Conservation (phyloP, 2,888 invertebrate species). For the Amphipyra berbera region DNA sequence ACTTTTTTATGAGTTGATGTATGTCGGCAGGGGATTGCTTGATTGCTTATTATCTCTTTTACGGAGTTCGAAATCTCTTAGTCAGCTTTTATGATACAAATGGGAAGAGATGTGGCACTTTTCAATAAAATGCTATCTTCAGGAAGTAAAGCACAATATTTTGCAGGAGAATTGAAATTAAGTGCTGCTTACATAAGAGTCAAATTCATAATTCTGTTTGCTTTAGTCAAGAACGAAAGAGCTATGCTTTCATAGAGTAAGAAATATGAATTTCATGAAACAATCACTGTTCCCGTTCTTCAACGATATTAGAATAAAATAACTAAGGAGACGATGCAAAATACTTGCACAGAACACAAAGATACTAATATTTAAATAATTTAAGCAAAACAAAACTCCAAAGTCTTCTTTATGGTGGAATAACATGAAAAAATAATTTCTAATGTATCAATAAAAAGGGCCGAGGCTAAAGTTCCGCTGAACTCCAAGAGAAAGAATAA, state of each 20-base stretch:
- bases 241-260: neutral
- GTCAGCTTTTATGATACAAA: too few relatives aligned
- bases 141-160: too few relatives aligned
- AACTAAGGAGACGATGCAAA: conserved; percentile 9
- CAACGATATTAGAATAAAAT: conserved; percentile 11
- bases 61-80: neutral
- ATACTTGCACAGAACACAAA: conserved; percentile 38
- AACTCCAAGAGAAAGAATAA: conserved; percentile 75
- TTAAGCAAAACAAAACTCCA: conserved; percentile 56
- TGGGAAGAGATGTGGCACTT: too few relatives aligned
- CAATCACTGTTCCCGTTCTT: neutral
- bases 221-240: neutral
- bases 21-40: neutral
- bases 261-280: neutral
- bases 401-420: conserved; percentile 58
- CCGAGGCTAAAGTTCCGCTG: conserved; percentile 64
- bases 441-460: conserved; percentile 73
- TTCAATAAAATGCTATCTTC: too few relatives aligned
- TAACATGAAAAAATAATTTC: conserved; percentile 66
- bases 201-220: neutral
- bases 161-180: too few relatives aligned
- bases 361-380: conserved; percentile 57
- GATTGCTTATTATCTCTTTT: neutral
- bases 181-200: too few relatives aligned
- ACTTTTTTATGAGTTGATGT: neutral